Conservation (phyloP, 2,888 invertebrate species). For the Capitulum mitella region DNA sequence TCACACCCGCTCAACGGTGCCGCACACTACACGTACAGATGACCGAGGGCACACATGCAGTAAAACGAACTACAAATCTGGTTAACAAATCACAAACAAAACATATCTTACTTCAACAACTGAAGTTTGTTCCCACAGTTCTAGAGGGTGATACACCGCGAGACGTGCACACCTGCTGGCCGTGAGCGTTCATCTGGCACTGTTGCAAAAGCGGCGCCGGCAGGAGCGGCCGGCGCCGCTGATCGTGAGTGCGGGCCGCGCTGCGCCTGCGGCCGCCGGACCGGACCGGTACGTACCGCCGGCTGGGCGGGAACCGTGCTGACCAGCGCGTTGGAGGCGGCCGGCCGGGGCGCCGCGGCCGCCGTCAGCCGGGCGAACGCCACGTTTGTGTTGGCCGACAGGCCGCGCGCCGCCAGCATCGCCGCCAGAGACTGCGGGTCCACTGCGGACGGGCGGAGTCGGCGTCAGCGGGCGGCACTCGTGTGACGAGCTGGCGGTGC, state of each 20-base stretch:
- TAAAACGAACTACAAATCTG: too few species aligned
- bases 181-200: not conserved
- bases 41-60: too few species aligned
- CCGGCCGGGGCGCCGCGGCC: not conserved
- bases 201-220: not conserved
- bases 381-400: constrained; percentile 14
- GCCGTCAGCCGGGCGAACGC: constrained; percentile 12
- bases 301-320: not conserved
- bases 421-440: constrained; percentile 19
- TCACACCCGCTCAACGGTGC: too few species aligned
- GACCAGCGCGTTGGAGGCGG: constrained; percentile 11
- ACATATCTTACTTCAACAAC: too few species aligned
- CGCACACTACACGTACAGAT: too few species aligned
- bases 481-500: too few species aligned
- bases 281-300: not conserved
- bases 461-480: not conserved
- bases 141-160: constrained; percentile 4
- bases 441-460: not conserved
- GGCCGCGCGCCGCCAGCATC: constrained; percentile 12
- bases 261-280: too few species aligned
- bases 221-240: not conserved
- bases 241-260: not conserved
- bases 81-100: too few species aligned
- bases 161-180: constrained; percentile 10
- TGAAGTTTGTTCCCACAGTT: constrained; percentile 6